Evolutionary conservation across 2,888 invertebrate species (phyloP).

Genomic region (Archips xylosteana): DNA sequence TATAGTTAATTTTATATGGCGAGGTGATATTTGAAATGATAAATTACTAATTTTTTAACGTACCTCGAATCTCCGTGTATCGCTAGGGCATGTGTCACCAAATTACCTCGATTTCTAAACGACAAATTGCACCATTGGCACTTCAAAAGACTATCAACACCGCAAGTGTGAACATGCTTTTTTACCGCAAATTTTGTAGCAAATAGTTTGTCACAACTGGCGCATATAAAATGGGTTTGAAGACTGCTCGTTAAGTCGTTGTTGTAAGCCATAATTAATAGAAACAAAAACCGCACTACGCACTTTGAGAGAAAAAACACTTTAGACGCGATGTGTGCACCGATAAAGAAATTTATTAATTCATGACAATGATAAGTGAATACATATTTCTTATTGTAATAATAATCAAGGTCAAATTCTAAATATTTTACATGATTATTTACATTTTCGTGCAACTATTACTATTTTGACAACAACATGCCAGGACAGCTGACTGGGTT

Average conservation of each 20-base stretch:
- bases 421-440: slow-evolving; percentile 16
- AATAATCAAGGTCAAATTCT: slow-evolving; percentile 25
- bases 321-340: neutral
- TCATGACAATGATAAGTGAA: slow-evolving; percentile 11
- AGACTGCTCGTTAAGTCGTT: slow-evolving; percentile 36
- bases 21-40: neutral
- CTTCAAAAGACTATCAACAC: slow-evolving; percentile 11
- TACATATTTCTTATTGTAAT: slow-evolving; percentile 16
- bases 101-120: slow-evolving; percentile 54
- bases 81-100: slow-evolving; percentile 48
- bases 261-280: slow-evolving; percentile 34
- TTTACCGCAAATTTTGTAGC: slow-evolving; percentile 14
- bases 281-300: neutral
- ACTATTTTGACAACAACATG: slow-evolving; percentile 6
- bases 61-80: slow-evolving; percentile 53
- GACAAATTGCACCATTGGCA: slow-evolving; percentile 54
- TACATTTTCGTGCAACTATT: slow-evolving; percentile 16
- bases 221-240: slow-evolving; percentile 43
- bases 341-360: neutral
- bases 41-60: slow-evolving; percentile 18
- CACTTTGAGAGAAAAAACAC: neutral
- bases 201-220: slow-evolving; percentile 36
- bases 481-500: neutral
- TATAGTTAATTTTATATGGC: neutral
- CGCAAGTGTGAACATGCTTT: slow-evolving; percentile 40